Evolutionary conservation across 2,797 vertebrate genomes (phyloP).

Genomic region (Parauchenoglanis ngamensis): DNA sequence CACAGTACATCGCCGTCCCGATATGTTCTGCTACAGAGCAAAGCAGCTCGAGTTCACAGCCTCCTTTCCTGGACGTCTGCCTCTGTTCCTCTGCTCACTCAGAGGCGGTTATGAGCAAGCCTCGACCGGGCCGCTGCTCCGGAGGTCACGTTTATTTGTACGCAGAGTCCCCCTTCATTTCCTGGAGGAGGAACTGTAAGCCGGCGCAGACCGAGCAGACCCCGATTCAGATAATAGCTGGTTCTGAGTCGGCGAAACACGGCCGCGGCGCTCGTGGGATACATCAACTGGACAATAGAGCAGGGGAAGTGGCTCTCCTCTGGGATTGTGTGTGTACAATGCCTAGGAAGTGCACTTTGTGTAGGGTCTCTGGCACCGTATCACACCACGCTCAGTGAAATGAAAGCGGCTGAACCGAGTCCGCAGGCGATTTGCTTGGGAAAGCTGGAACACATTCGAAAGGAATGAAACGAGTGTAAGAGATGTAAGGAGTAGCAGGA

Average conservation of each 20-base stretch:
- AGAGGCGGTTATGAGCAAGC: slow-evolving; percentile 50
- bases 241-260: slow-evolving; percentile 68
- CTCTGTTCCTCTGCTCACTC: slow-evolving; percentile 41
- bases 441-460: not conserved
- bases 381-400: slow-evolving; percentile 16
- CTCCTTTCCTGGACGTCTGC: not conserved
- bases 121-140: slow-evolving; percentile 53
- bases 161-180: slow-evolving; percentile 63
- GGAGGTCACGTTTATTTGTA: slow-evolving; percentile 74
- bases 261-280: slow-evolving; percentile 46
- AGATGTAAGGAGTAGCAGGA: not conserved
- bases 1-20: not conserved
- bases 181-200: slow-evolving; percentile 60
- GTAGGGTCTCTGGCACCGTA: slow-evolving; percentile 22
- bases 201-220: slow-evolving; percentile 14
- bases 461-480: not conserved
- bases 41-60: not conserved
- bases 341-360: slow-evolving; percentile 54
- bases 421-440: not conserved
- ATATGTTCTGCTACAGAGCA: not conserved
- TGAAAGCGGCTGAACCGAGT: slow-evolving; percentile 11
- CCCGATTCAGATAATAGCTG: slow-evolving; percentile 60
- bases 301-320: slow-evolving; percentile 41
- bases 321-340: slow-evolving; percentile 46
- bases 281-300: slow-evolving; percentile 41